A percentile compares a stretch with the other conserved stretches of the same genome.
These are phyloP conservation scores for Temnothorax curvispinosus DNA, from an alignment of 1,140 invertebrate species.

Conservation along the genomic window DNA sequence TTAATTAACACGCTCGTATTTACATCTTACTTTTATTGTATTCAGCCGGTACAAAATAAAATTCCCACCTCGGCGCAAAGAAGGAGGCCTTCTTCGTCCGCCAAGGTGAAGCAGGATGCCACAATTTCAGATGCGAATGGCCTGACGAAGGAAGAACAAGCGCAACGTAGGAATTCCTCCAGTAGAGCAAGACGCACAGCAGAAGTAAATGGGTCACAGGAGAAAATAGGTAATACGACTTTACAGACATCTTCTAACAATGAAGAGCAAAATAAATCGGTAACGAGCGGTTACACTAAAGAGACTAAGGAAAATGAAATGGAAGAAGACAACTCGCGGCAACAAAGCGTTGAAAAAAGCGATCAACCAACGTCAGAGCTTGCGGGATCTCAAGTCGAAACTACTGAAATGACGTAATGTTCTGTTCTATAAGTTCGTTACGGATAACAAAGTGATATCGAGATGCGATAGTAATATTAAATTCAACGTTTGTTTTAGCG, in stretches of 20 bases:
- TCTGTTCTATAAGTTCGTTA: neutral
- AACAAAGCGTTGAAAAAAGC: conserved; percentile 21
- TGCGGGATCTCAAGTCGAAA: conserved; percentile 41
- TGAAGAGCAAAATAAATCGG: conserved; percentile 3
- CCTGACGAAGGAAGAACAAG: conserved; percentile 25
- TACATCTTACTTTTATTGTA: conserved; percentile 14
- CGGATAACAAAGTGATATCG: neutral
- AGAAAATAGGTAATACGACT: neutral
- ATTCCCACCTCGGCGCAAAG: conserved; percentile 50
- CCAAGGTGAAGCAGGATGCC: conserved; percentile 67
- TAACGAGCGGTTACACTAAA: conserved; percentile 10
- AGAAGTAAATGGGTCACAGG: neutral
- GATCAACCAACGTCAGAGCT: conserved; percentile 4
- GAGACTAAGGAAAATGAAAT: conserved; percentile 50
- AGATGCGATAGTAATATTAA: conserved; percentile 4
- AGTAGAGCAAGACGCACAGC: conserved; percentile 19
- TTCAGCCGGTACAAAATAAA: conserved; percentile 47
- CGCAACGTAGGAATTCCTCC: conserved; percentile 35
- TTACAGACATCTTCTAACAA: conserved; percentile 10
- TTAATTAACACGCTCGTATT: neutral
- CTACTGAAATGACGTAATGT: conserved; percentile 53
- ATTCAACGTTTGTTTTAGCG: conserved; percentile 53
- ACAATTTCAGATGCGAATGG: conserved; percentile 20
- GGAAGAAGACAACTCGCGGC: conserved; percentile 20
- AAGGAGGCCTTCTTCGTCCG: conserved; percentile 48